Evolutionary conservation across 2,113 vertebrate genomes (phyloP).

Genomic region (Nettapus auritus): DNA sequence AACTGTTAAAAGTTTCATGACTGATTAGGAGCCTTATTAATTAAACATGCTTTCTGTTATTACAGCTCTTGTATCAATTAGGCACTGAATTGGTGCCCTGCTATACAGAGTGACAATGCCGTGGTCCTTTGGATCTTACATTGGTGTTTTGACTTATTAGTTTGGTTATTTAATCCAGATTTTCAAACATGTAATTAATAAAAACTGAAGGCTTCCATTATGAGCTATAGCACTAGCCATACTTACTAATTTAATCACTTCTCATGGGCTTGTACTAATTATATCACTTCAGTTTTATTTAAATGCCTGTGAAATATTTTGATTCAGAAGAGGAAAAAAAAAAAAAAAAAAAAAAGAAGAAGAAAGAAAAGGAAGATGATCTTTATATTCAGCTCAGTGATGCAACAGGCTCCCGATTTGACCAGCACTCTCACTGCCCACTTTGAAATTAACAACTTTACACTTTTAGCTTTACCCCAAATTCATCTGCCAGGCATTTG

Average conservation of each 20-base stretch:
- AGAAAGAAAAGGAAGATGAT: background rate
- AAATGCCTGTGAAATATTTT: conserved; percentile 45
- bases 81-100: conserved; percentile 5
- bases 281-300: background rate
- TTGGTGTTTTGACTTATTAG: conserved; percentile 28
- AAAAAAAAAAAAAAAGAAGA: background rate
- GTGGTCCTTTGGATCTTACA: conserved; percentile 28
- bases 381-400: conserved; percentile 10
- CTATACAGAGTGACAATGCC: background rate
- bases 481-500: background rate
- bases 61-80: conserved; percentile 52
- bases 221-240: background rate
- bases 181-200: conserved; percentile 54
- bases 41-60: conserved; percentile 54
- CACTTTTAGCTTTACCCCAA: background rate
- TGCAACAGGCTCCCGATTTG: background rate
- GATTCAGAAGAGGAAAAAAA: background rate
- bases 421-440: background rate
- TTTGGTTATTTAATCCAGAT: conserved; percentile 45
- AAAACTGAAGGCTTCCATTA: conserved; percentile 51
- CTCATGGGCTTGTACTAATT: conserved; percentile 42
- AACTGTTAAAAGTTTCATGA: conserved; percentile 52
- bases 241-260: conserved; percentile 20
- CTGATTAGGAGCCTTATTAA: conserved; percentile 48
- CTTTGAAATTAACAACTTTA: conserved; percentile 4